Base-by-base conservation (phyloP, 2,888 invertebrate genomes). In the Hydraecia micacea region DNA sequence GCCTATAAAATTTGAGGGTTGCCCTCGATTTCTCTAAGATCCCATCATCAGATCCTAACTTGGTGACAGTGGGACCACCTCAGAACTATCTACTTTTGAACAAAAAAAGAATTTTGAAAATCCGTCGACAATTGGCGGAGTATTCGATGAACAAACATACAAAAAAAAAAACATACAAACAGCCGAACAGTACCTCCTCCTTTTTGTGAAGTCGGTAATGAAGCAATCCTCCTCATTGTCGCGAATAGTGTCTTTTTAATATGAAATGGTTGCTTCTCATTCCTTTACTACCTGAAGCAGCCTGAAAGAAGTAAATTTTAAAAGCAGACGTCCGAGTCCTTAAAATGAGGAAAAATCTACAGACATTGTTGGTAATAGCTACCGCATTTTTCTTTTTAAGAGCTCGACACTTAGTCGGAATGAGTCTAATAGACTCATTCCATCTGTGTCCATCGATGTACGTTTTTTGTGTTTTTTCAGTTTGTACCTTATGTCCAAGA, bases 381-480 rank as follows among this genome's bases (percentile, higher is more conserved):
- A 18, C 63, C 74, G 25, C 80, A 74, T 82, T 82, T 60, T 60
- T 82, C 85, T 84, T 71, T 68, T 74, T 74, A 72, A 84, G 52
- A 67, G 62, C 62, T 71, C 66, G 21, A 62, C 65, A 74, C 80
- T 84, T 79, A 63, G 58, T 21, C 1, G 52, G 13, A 79, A 82
- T 71, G 66, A 55, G 71, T 71, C 71, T 49, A 63, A 74, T 80
- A 71, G 32, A 32, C 32, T 32, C 32, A 32, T 32, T 32, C 32
- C 32, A 3, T 32, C 67, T 63, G 85, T 74, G 63, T 67, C 46
- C 74, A 60, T 74, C 36, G 63, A 15, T n/a, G 69, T 68, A 58
- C 6, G 58, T 60, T 80, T 76, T 71, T 70, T 55, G 36, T 62
- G 58, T 46, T 69, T 62, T 21, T 63, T 39, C 36, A 81, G 5